A percentile compares a stretch with the other conserved stretches of the same genome.
Evolutionary conservation across 1,140 invertebrate species (phyloP).

Genomic region (Dendrolimus punctatus): DNA sequence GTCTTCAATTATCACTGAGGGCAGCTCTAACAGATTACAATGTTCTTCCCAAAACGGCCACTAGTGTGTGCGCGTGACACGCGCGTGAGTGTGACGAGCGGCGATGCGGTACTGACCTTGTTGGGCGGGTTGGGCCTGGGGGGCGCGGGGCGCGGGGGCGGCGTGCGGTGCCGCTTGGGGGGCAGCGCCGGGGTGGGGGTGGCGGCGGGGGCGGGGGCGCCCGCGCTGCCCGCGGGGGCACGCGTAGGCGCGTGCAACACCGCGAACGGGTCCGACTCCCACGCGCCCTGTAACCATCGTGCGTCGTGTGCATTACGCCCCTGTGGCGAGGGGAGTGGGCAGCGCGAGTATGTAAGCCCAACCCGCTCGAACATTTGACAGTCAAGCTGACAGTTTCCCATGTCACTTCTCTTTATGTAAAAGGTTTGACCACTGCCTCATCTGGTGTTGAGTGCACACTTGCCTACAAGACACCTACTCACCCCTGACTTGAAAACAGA

Average conservation of each 20-base stretch:
- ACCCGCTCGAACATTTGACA: background rate
- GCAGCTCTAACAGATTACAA: too few relatives aligned
- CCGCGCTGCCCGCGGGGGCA: slow-evolving; percentile 70
- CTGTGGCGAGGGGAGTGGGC: too few relatives aligned
- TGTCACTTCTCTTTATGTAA: too few relatives aligned
- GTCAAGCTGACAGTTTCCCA: background rate
- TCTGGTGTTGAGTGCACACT: too few relatives aligned
- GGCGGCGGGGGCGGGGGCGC: slow-evolving; percentile 35
- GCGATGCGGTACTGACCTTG: slow-evolving; percentile 27
- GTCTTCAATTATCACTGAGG: too few relatives aligned
- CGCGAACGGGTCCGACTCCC: slow-evolving; percentile 84
- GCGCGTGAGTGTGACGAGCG: background rate
- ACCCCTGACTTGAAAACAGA: too few relatives aligned
- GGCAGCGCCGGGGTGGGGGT: slow-evolving; percentile 80
- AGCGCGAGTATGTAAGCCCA: background rate
- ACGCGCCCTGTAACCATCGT: slow-evolving; percentile 18
- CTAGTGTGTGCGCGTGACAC: background rate
- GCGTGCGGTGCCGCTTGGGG: slow-evolving; percentile 89
- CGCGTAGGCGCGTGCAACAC: slow-evolving; percentile 82
- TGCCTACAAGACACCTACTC: too few relatives aligned
- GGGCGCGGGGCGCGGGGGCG: slow-evolving; percentile 88
- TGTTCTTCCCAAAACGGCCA: background rate
- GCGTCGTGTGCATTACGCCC: too few relatives aligned
- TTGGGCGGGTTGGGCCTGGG: slow-evolving; percentile 77
- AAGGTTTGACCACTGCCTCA: too few relatives aligned